A percentile compares a stretch with the other conserved stretches of the same genome.
Conservation (phyloP, 37 sponge, comb jelly and placozoan species). For the Corticium candelabrum region DNA sequence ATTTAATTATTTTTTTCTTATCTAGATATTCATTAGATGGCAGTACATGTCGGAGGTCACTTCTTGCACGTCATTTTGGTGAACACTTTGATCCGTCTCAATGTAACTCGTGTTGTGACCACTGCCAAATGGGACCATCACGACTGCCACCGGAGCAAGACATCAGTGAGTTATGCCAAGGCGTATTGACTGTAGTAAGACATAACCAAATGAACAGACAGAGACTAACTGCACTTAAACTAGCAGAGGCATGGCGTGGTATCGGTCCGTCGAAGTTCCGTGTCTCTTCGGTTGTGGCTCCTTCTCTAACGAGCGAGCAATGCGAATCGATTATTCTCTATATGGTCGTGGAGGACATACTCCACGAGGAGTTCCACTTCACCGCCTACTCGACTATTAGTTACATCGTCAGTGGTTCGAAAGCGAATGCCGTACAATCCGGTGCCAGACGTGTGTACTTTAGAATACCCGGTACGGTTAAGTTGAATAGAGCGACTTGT, state of each 20-base stretch:
- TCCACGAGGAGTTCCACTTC: conserved; percentile 86
- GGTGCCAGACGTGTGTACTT: background rate
- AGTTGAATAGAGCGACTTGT: background rate
- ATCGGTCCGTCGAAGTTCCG: background rate
- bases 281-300: background rate
- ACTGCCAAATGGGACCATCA: conserved; percentile 5
- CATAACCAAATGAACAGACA: conserved; percentile 12
- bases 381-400: conserved; percentile 78
- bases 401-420: conserved; percentile 45
- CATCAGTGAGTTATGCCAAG: conserved; percentile 23
- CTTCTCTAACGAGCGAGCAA: background rate
- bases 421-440: conserved; percentile 27
- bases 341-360: conserved; percentile 37
- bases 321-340: conserved; percentile 54
- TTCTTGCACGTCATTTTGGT: conserved; percentile 67
- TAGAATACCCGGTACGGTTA: background rate
- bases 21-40: conserved; percentile 39
- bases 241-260: conserved; percentile 38
- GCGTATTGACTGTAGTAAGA: conserved; percentile 32
- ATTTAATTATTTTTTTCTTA: too few species aligned
- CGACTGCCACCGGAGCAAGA: conserved; percentile 13
- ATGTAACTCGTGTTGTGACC: conserved; percentile 60
- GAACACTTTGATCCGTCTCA: conserved; percentile 54
- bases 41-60: conserved; percentile 50
- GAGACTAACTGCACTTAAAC: conserved; percentile 48